phyloP scores from a whole-genome alignment of 2,888 invertebrate species.

The Chironomus riparius region DNA sequence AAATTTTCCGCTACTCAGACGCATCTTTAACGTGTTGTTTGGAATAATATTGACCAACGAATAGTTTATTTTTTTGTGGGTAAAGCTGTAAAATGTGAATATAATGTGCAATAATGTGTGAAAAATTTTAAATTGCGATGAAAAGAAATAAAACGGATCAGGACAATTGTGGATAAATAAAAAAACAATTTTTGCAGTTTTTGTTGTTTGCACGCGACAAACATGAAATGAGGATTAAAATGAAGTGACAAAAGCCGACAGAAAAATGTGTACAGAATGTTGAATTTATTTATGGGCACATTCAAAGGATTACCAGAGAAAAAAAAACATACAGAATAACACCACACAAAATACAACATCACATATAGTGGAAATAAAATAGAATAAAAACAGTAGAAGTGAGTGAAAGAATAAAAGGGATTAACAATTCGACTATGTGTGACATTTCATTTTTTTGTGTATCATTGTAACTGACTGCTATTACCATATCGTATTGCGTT shows the following conservation, averaged over 20 bases:
- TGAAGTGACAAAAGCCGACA: slow-evolving; percentile 9
- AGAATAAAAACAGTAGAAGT: neutral
- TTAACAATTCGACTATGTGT: neutral
- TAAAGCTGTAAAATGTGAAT: neutral
- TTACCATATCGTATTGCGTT: neutral
- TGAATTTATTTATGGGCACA: slow-evolving; percentile 4
- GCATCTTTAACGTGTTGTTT: neutral
- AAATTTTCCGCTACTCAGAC: neutral
- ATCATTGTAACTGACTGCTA: neutral
- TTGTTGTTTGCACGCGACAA: neutral
- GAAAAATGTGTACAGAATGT: neutral
- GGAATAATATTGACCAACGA: neutral
- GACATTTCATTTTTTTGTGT: neutral
- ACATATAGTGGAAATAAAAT: neutral
- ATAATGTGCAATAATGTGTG: neutral
- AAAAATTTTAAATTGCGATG: neutral
- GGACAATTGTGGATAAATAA: neutral
- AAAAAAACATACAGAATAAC: neutral
- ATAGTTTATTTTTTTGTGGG: too few species aligned
- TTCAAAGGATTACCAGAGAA: slow-evolving; percentile 1
- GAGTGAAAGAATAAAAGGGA: neutral
- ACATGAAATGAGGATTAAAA: neutral
- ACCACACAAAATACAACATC: too few species aligned
- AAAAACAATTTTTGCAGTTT: neutral
- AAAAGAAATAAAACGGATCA: neutral